Evolutionary conservation across 2,888 invertebrate genomes (phyloP), one percentile per base, ranked within the genome.

Genomic region (Scrobipalpa costella): DNA sequence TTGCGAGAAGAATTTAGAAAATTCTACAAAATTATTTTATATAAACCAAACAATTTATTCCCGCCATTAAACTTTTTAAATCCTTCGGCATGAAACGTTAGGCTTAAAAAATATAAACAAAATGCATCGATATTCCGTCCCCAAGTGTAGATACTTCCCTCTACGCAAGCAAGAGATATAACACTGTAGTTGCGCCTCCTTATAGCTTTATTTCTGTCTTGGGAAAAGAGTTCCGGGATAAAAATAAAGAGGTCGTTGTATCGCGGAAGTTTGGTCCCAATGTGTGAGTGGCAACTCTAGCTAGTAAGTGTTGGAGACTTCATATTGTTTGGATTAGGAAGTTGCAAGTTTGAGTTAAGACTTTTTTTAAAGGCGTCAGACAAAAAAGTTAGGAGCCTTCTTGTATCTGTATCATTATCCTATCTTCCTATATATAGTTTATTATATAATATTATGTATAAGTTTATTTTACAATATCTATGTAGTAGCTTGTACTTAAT

Each of bases 141-240:
- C 6, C 6, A 44, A 44, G 44, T 44, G 44, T 44, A n/a, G n/a
- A n/a, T n/a, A 44, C 44, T 6, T 44, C 6, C n/a, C 44, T 44
- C 44, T 44, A 19, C 13, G 17, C 17, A 9, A 57, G 36, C 36
- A 44, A 57, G 44, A 59, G 19, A 47, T 62, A 66, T 62, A 66
- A 61, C 65, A 65, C 57, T 61, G 62, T 67, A 59, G 67, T 70
- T 72, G 70, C 65, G 70, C 64, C 68, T 70, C 72, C 67, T 71
- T 69, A 70, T 71, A 75, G 69, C 71, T 76, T 76, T 76, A 76
- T 72, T 70, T 70, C 66, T 68, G 66, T 68, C 67, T 33, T 2
- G 74, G 69, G 74, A 71, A 63, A 52, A 62, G 72, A 75, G 68
- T 77, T 69, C 52, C 68, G 63, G 70, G 74, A 74, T 74, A 74